These are phyloP conservation scores for Aethes cnicana DNA, from an alignment of 2,888 invertebrate genomes.

Conservation along the genomic window DNA sequence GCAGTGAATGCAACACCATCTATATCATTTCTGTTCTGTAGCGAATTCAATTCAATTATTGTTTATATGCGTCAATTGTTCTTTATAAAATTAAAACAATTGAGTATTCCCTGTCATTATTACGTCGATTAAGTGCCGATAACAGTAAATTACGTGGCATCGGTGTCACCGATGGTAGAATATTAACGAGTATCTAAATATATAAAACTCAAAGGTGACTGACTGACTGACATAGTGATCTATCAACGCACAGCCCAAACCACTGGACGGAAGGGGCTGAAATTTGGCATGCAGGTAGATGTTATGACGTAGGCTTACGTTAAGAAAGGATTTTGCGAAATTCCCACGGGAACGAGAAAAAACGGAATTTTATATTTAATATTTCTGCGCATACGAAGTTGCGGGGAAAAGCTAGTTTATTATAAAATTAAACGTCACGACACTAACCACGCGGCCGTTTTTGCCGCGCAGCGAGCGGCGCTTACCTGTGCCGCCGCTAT, in stretches of 20 bases:
- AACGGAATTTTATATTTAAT: too few species aligned
- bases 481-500: slow-evolving; percentile 52
- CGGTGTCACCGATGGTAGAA: slow-evolving; percentile 26
- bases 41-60: slow-evolving; percentile 23
- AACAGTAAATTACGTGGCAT: slow-evolving; percentile 30
- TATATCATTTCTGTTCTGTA: slow-evolving; percentile 23
- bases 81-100: slow-evolving; percentile 23
- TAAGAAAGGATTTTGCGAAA: too few species aligned
- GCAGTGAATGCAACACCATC: slow-evolving; percentile 44
- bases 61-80: slow-evolving; percentile 21
- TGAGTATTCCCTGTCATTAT: slow-evolving; percentile 14
- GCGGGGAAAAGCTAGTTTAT: too few species aligned
- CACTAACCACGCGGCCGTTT: slow-evolving; percentile 51
- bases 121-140: slow-evolving; percentile 19
- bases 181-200: slow-evolving; percentile 28
- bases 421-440: slow-evolving; percentile 57
- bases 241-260: too few species aligned
- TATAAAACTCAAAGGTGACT: too few species aligned
- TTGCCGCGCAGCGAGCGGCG: slow-evolving; percentile 49
- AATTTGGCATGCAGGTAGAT: too few species aligned
- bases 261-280: too few species aligned
- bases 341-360: too few species aligned
- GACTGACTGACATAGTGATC: too few species aligned
- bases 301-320: too few species aligned
- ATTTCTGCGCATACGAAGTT: too few species aligned